phyloP scores from a whole-genome alignment of 2,797 vertebrate species.

The Muraenolepis orangiensis region DNA sequence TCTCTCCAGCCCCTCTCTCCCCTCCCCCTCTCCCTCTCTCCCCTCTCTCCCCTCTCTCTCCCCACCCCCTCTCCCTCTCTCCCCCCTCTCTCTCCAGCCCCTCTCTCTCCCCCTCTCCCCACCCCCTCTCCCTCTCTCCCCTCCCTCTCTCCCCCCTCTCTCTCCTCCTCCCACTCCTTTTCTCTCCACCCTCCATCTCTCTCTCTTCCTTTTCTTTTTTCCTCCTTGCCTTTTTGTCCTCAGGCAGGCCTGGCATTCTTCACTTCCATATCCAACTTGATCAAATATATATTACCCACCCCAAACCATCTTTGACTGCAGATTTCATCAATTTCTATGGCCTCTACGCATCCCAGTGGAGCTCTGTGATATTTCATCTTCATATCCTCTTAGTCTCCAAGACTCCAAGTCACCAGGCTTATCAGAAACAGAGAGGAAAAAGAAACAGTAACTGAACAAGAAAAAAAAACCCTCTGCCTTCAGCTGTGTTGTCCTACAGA shows the following conservation, averaged over 20 bases:
- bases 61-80: too few species aligned
- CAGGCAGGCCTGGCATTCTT: neutral
- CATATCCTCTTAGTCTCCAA: slow-evolving; percentile 27
- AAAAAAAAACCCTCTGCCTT: slow-evolving; percentile 10
- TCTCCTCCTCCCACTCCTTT: neutral
- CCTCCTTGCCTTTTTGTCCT: neutral
- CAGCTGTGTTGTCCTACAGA: too few species aligned
- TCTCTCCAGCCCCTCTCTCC: too few species aligned
- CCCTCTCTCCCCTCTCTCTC: too few species aligned
- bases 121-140: too few species aligned
- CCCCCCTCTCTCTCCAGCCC: too few species aligned
- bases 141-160: too few species aligned
- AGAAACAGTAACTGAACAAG: neutral
- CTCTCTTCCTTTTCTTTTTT: slow-evolving; percentile 15
- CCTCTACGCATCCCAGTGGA: slow-evolving; percentile 33
- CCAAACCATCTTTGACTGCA: slow-evolving; percentile 32
- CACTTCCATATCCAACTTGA: slow-evolving; percentile 16
- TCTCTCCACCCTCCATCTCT: slow-evolving; percentile 3
- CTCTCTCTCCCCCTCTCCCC: too few species aligned
- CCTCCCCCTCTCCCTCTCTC: too few species aligned
- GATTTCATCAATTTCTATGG: slow-evolving; percentile 35
- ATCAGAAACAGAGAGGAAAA: slow-evolving; percentile 8
- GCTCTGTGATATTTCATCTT: slow-evolving; percentile 29
- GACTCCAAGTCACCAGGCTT: slow-evolving; percentile 25
- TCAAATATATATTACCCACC: slow-evolving; percentile 16